Conservation (phyloP, 1,140 invertebrate genomes). For the Drosophila lacertosa region DNA sequence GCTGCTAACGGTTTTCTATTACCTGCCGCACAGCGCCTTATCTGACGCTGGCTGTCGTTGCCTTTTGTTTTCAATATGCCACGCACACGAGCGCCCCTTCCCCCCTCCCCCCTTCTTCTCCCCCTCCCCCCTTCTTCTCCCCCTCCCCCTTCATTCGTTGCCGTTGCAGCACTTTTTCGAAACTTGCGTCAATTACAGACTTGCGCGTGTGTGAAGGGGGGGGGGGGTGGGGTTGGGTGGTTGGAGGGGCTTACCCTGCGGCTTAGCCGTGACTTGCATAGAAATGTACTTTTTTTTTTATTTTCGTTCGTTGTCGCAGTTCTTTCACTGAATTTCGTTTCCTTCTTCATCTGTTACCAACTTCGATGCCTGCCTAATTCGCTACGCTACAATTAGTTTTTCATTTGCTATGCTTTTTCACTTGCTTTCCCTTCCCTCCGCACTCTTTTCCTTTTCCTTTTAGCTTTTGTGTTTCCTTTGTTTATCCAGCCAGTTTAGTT, state of each 20-base stretch:
- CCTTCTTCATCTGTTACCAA: constrained; percentile 45
- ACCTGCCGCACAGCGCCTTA: constrained; percentile 22
- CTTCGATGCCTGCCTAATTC: constrained; percentile 71
- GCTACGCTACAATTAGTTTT: constrained; percentile 80
- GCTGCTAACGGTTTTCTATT: constrained; percentile 74
- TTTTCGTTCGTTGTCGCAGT: constrained; percentile 13
- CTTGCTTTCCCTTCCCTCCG: neutral
- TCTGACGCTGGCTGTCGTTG: constrained; percentile 22
- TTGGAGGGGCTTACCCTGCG: constrained; percentile 21
- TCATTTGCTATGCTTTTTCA: constrained; percentile 66
- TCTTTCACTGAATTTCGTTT: constrained; percentile 44
- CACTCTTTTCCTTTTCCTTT: constrained; percentile 13
- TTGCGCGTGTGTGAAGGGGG: constrained; percentile 14
- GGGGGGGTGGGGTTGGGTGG: constrained; percentile 9
- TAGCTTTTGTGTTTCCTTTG: constrained; percentile 29
- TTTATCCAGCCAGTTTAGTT: constrained; percentile 66
- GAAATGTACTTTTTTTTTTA: constrained; percentile 51
- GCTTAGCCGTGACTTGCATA: constrained; percentile 74
- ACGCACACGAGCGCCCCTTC: constrained; percentile 49
- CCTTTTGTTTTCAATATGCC: constrained; percentile 70
- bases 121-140: neutral
- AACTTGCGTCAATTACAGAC: constrained; percentile 68
- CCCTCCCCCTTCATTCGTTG: constrained; percentile 2
- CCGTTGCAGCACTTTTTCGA: constrained; percentile 56
- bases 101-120: neutral